Percentiles rank a stretch among this genome's conserved stretches.
Evolutionary conservation across 2,888 invertebrate species (phyloP).

Genomic region (Drosophila quinaria): DNA sequence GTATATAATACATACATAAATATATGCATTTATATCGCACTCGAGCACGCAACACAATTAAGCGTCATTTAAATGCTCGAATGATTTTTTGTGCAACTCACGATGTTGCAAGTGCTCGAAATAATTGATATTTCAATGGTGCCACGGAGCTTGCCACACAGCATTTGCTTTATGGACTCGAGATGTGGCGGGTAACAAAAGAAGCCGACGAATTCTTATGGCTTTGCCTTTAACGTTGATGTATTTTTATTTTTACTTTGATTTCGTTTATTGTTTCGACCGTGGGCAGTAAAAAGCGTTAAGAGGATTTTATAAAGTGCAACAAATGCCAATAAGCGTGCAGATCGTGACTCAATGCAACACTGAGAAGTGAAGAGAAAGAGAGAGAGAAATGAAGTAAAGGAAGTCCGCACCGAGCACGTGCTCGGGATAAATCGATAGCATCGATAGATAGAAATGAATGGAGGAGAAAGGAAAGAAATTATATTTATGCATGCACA

Average conservation of each 20-base stretch:
- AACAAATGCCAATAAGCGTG: constrained; percentile 77
- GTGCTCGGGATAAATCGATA: constrained; percentile 59
- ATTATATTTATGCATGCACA: constrained; percentile 74
- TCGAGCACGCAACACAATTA: constrained; percentile 68
- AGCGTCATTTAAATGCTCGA: constrained; percentile 67
- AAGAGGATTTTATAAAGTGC: constrained; percentile 81
- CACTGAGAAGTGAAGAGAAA: neutral
- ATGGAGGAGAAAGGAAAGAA: constrained; percentile 23
- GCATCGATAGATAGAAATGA: neutral
- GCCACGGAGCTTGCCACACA: constrained; percentile 22
- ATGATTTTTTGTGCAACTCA: constrained; percentile 50
- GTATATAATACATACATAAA: constrained; percentile 7
- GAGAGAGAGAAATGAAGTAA: neutral
- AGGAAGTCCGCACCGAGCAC: constrained; percentile 38
- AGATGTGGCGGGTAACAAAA: constrained; percentile 1
- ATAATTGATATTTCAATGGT: constrained; percentile 74
- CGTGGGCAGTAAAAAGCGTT: constrained; percentile 43
- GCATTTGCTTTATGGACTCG: constrained; percentile 1
- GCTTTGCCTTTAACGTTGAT: constrained; percentile 63
- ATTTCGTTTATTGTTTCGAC: constrained; percentile 57
- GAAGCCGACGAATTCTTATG: constrained; percentile 32
- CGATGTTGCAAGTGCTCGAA: constrained; percentile 42
- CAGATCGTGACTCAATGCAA: constrained; percentile 53
- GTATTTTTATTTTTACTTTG: constrained; percentile 62
- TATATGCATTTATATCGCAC: constrained; percentile 52